Base-by-base conservation (phyloP, 1,140 invertebrate genomes). In the Drosophila parabipectinata region DNA sequence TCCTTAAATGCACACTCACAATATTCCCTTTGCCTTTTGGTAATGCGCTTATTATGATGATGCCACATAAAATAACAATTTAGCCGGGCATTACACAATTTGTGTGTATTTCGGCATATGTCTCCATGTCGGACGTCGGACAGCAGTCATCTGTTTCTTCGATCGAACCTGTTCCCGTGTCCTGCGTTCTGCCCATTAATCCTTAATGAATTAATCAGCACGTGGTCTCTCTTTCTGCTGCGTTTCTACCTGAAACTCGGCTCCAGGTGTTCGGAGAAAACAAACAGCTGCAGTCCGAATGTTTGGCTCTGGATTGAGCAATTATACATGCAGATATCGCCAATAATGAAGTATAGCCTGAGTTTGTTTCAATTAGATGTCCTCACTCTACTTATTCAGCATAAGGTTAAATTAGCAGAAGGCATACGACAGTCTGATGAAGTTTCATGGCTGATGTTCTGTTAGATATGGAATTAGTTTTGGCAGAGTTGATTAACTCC, bases 21-120 rank as follows among this genome's bases (percentile, higher is more conserved):
- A 57, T 56, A 63, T 45, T 57, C 60, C 56, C 52, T 55, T 45
- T 61, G 64, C 58, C 77, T 67, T 69, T 64, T 79, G 60, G 59
- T 88, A 88, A 88, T 88, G 72, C 84, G 83, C 83, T 88, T 88
- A 88, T 88, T 88, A 88, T 87, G 79, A 77, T 88, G 79, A 77
- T 88, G 79, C 72, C 83, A 88, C 83, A 88, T 88, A 88, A 88
- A 88, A 88, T 88, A 88, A 88, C 83, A 88, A 88, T 88, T 88
- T 88, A 88, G 61, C 82, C 54, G 76, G 81, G 79, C 79, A 88
- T 88, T 88, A 88, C 83, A 64, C 80, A 87, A 73, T 82, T 82
- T 73, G 60, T 64, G 53, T 37, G 4, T 37, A 10, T 12, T 10
- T 3, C 21, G 39, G 73, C 73, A 77, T 83, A 82, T 87, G 83